These are phyloP conservation scores for Meiosimyza decipiens DNA, from an alignment of 2,888 invertebrate genomes.

Conservation along the genomic window DNA sequence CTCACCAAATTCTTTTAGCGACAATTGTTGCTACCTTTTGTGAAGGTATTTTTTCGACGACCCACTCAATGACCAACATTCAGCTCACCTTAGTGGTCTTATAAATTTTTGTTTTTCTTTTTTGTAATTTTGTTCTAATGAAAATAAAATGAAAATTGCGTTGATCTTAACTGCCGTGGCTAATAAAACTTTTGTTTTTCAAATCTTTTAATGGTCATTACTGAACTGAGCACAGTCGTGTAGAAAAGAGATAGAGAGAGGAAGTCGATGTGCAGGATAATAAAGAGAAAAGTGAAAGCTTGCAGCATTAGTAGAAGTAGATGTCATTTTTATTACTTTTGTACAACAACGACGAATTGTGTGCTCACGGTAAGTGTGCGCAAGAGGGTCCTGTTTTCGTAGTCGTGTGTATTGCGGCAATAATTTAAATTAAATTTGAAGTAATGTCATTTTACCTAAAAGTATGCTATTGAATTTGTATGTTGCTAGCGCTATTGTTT, in stretches of 20 bases:
- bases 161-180: constrained; percentile 29
- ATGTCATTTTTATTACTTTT: background rate
- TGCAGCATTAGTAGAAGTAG: background rate
- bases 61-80: background rate
- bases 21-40: background rate
- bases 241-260: too few species aligned
- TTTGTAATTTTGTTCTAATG: constrained; percentile 20
- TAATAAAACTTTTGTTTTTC: constrained; percentile 39
- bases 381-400: background rate
- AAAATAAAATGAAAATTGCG: constrained; percentile 31
- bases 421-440: constrained; percentile 61
- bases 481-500: constrained; percentile 23
- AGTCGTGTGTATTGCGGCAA: constrained; percentile 36
- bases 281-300: background rate
- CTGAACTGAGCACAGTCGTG: background rate
- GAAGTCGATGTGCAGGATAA: background rate
- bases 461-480: constrained; percentile 16
- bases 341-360: background rate
- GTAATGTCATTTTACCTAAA: constrained; percentile 53
- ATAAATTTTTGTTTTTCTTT: background rate
- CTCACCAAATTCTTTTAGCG: background rate
- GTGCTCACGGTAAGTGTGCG: background rate
- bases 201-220: constrained; percentile 36
- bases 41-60: background rate
- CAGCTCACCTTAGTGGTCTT: background rate